Percentiles rank a stretch among this genome's conserved stretches.
phyloP scores from a whole-genome alignment of 2,888 invertebrate species.

The Scotopteryx bipunctaria region DNA sequence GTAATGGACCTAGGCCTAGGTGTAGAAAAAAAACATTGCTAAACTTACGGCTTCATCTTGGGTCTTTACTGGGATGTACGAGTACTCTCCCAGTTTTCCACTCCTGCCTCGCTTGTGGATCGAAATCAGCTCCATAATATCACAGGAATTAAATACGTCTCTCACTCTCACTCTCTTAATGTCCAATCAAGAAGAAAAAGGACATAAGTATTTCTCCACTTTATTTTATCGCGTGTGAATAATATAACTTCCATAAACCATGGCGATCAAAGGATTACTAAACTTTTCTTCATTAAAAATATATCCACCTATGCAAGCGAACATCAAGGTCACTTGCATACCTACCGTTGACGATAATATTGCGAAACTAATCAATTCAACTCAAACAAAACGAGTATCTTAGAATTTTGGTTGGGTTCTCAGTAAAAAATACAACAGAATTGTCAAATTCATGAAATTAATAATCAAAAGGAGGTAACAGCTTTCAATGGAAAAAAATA shows the following conservation, averaged over 20 bases:
- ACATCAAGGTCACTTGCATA: conserved; percentile 8
- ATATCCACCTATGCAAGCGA: neutral
- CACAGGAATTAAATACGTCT: too few species aligned
- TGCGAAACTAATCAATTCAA: neutral
- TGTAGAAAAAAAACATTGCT: neutral
- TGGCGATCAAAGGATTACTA: conserved; percentile 7
- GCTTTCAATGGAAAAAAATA: too few species aligned
- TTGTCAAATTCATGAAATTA: too few species aligned
- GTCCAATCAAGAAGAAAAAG: too few species aligned
- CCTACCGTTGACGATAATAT: neutral
- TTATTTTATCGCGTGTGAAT: too few species aligned
- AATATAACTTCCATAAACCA: conserved; percentile 10
- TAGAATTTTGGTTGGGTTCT: too few species aligned
- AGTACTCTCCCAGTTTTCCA: neutral
- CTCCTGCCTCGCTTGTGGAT: neutral
- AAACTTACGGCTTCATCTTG: conserved; percentile 7
- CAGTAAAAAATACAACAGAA: too few species aligned
- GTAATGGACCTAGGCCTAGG: too few species aligned
- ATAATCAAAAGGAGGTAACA: too few species aligned
- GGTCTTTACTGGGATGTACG: conserved; percentile 3
- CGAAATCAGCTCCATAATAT: conserved; percentile 3
- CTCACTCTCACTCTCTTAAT: too few species aligned
- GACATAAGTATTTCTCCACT: too few species aligned
- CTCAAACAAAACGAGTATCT: neutral
- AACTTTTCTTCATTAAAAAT: neutral